phyloP scores from a whole-genome alignment of 2,113 vertebrate species.

The Ctenomys sociabilis region DNA sequence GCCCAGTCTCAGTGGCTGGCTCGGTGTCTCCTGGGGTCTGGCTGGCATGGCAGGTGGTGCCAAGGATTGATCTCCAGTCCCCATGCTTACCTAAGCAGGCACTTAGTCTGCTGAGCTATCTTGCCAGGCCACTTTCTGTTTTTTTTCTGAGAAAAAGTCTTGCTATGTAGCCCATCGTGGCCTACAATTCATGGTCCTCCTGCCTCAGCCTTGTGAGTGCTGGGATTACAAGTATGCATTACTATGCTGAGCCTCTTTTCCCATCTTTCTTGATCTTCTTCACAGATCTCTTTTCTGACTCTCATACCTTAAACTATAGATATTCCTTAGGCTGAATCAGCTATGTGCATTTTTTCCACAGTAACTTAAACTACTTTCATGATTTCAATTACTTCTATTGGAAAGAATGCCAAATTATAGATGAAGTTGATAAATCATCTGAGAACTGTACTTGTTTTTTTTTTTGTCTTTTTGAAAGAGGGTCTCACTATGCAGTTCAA shows the following conservation, averaged over 20 bases:
- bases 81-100: too few species aligned
- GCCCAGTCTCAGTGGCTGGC: too few species aligned
- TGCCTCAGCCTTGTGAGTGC: not conserved
- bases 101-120: too few species aligned
- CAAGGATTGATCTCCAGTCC: too few species aligned
- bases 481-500: too few species aligned
- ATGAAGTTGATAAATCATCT: not conserved
- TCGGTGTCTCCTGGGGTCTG: too few species aligned
- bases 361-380: slow-evolving; percentile 16
- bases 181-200: not conserved
- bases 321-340: not conserved
- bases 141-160: not conserved
- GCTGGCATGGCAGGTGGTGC: too few species aligned
- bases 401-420: slow-evolving; percentile 45
- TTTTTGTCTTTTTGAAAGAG: too few species aligned
- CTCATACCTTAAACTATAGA: not conserved
- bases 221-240: not conserved
- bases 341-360: not conserved
- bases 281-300: not conserved
- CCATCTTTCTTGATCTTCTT: not conserved
- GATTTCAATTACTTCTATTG: not conserved
- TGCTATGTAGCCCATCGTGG: not conserved
- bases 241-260: not conserved
- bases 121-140: too few species aligned
- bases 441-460: not conserved